Percentiles rank a stretch among this genome's conserved stretches.
phyloP scores from a whole-genome alignment of 2,888 invertebrate species.

The Notodonta dromedarius region DNA sequence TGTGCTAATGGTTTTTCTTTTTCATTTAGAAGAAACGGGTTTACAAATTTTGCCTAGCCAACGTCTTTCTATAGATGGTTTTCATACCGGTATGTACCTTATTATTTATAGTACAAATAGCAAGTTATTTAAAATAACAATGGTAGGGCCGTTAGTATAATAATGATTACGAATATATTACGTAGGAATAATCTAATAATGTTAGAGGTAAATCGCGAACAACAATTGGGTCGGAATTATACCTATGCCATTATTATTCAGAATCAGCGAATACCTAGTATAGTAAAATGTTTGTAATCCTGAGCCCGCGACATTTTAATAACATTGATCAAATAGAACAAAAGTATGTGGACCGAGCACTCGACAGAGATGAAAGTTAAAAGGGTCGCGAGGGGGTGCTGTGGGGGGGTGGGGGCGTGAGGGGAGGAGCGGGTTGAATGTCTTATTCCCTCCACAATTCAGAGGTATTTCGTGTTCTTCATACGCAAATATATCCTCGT shows the following conservation, averaged over 20 bases:
- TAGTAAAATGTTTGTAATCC: conserved; percentile 80
- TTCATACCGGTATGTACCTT: too few species aligned
- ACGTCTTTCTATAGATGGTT: too few species aligned
- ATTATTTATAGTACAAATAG: too few species aligned
- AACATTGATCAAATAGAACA: conserved; percentile 85
- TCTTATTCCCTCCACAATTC: conserved; percentile 84
- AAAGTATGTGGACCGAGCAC: conserved; percentile 85
- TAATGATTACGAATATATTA: too few species aligned
- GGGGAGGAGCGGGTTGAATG: conserved; percentile 79
- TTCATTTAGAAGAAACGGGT: too few species aligned
- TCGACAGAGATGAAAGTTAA: conserved; percentile 85
- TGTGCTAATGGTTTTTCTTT: too few species aligned
- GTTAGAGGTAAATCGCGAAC: too few species aligned
- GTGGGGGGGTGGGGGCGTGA: conserved; percentile 41
- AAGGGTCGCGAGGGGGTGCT: conserved; percentile 75
- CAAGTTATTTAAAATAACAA: too few species aligned
- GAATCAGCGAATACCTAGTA: conserved; percentile 57
- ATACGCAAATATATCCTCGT: conserved; percentile 85
- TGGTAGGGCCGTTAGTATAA: too few species aligned
- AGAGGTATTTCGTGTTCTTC: conserved; percentile 85
- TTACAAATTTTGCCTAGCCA: too few species aligned
- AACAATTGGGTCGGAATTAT: conserved; percentile 18
- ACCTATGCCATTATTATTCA: conserved; percentile 31
- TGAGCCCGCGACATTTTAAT: conserved; percentile 82
- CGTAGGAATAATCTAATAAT: too few species aligned